phyloP scores from a whole-genome alignment of 2,888 invertebrate species.

The Augiades crinisus region DNA sequence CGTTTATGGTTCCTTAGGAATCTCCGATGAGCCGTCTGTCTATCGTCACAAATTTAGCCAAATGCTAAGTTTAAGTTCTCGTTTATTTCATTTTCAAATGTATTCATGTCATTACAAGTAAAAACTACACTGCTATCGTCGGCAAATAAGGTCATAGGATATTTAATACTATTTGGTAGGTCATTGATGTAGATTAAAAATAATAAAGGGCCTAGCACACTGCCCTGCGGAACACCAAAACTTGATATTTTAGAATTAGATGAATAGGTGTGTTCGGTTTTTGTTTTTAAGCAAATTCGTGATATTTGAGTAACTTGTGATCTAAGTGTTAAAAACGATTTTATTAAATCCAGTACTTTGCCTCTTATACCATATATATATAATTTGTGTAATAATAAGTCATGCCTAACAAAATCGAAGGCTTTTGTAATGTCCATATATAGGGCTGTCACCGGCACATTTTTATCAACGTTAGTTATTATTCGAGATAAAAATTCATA shows the following conservation, averaged over 20 bases:
- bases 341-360: not conserved
- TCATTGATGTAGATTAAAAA: slow-evolving; percentile 26
- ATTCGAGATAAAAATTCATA: too few relatives aligned
- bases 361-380: too few relatives aligned
- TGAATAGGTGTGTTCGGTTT: too few relatives aligned
- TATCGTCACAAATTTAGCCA: slow-evolving; percentile 70
- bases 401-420: too few relatives aligned
- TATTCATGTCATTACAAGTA: not conserved
- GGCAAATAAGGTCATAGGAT: not conserved
- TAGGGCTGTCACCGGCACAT: too few relatives aligned
- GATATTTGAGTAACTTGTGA: too few relatives aligned
- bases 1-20: slow-evolving; percentile 39
- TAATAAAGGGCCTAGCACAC: slow-evolving; percentile 1
- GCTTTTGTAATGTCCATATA: too few relatives aligned
- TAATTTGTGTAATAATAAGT: too few relatives aligned
- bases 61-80: slow-evolving; percentile 65
- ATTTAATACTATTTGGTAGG: not conserved
- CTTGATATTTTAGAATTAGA: not conserved
- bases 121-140: not conserved
- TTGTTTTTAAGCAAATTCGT: too few relatives aligned
- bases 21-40: slow-evolving; percentile 36
- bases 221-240: not conserved
- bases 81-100: too few relatives aligned
- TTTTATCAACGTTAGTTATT: too few relatives aligned
- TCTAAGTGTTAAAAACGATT: too few relatives aligned